Percentiles rank a stretch among this genome's conserved stretches.
Evolutionary conservation across 2,888 invertebrate species (phyloP).

Genomic region (Cerceris rybyensis): DNA sequence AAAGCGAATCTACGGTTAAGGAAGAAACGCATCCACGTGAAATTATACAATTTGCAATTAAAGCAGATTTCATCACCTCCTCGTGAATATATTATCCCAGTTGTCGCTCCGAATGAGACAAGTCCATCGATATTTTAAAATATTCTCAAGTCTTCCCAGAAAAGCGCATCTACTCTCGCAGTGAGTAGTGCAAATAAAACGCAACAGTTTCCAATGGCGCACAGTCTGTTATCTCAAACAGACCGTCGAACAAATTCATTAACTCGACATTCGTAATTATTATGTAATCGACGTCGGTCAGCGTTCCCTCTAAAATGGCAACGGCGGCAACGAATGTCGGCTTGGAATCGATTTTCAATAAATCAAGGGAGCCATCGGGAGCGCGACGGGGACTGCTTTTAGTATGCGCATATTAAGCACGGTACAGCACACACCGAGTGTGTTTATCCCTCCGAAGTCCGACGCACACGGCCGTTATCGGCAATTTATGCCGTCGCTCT

Average conservation of each 20-base stretch:
- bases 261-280: conserved; percentile 45
- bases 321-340: conserved; percentile 42
- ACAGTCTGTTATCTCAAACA: conserved; percentile 26
- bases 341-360: conserved; percentile 55
- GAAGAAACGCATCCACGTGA: too few species aligned
- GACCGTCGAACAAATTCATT: conserved; percentile 46
- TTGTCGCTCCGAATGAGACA: too few species aligned
- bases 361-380: conserved; percentile 50
- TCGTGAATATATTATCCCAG: too few species aligned
- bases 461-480: conserved; percentile 58
- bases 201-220: neutral
- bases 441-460: conserved; percentile 57
- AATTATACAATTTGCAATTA: too few species aligned
- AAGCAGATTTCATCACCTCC: too few species aligned
- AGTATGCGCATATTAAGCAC: conserved; percentile 65
- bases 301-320: conserved; percentile 32
- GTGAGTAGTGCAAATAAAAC: neutral
- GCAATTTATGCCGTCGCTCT: conserved; percentile 42
- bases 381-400: conserved; percentile 37
- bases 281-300: conserved; percentile 53
- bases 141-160: too few species aligned
- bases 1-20: too few species aligned
- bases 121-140: too few species aligned
- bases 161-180: neutral
- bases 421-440: conserved; percentile 35